Evolutionary conservation across 2,113 vertebrate species (phyloP), one percentile per base, ranked within the genome.

Genomic region (Psilopsiagon aurifrons): DNA sequence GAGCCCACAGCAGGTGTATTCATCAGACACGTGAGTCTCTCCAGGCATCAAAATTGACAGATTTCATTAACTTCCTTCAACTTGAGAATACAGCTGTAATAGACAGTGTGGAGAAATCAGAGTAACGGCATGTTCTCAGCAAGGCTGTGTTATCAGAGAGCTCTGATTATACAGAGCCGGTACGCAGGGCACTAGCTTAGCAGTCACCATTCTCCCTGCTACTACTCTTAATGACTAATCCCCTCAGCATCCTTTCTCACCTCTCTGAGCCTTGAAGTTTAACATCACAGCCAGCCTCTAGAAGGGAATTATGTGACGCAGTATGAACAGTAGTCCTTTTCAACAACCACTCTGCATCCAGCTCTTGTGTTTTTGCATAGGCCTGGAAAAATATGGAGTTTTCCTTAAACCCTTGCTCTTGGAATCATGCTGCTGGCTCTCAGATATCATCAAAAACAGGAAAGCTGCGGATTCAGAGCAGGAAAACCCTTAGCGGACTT

Each of bases 21-120:
- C 92, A 37, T 93, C 4, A 46, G 70, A 74, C 73, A 93, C 44
- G 83, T 27, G 51, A 92, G 67, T n/a, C 88, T 89, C 92, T 44
- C 62, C 82, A 67, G 91, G 82, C 83, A 93, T 95, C 63, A 95
- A 76, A 84, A 95, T 31, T 93, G 93, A 94, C 68, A 94, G 68
- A 75, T 96, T 94, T 96, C 92, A 92, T 95, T 95, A 96, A 94
- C 55, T 92, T 95, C 75, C 76, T 71, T 93, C 77, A 92, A n/a
- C 91, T 63, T 86, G 92, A 90, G 92, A 94, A 95, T 84, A 68
- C 62, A 93, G 88, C 88, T 90, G 80, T 90, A 92, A 87, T 28
- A 79, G 79, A 12, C 55, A 92, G 57, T 16, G 68, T 81, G n/a
- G 81, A 91, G 80, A 93, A 87, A 81, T 79, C 85, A 79, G 39